phyloP scores from a whole-genome alignment of 2,797 vertebrate species.

The Borostomias antarcticus region DNA sequence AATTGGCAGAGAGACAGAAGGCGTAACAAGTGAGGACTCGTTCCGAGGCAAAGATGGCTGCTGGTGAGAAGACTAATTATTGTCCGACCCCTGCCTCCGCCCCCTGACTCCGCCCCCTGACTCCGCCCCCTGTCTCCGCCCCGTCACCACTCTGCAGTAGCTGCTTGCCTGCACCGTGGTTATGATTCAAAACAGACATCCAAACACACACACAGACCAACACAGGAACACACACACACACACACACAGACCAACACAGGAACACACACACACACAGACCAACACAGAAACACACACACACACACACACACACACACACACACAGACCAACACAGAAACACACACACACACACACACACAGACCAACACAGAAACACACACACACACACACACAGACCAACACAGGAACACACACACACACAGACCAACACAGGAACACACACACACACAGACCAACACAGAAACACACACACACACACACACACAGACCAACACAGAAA shows the following conservation, averaged over 20 bases:
- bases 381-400: not conserved
- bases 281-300: constrained; percentile 10
- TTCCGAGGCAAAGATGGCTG: constrained; percentile 49
- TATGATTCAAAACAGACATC: constrained; percentile 37
- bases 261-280: not conserved
- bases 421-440: not conserved
- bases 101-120: too few species aligned
- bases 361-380: constrained; percentile 3
- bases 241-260: too few species aligned
- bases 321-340: not conserved
- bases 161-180: constrained; percentile 43
- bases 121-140: constrained; percentile 48
- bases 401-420: too few species aligned
- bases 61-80: constrained; percentile 62
- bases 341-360: constrained; percentile 22
- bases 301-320: not conserved
- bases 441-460: constrained; percentile 20
- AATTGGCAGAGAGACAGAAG: constrained; percentile 41
- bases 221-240: not conserved
- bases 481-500: too few species aligned
- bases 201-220: too few species aligned
- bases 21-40: constrained; percentile 38
- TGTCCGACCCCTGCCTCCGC: constrained; percentile 51
- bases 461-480: not conserved
- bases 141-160: not conserved